Evolutionary conservation across 2,113 vertebrate species (phyloP).

Genomic region (Ahaetulla prasina): DNA sequence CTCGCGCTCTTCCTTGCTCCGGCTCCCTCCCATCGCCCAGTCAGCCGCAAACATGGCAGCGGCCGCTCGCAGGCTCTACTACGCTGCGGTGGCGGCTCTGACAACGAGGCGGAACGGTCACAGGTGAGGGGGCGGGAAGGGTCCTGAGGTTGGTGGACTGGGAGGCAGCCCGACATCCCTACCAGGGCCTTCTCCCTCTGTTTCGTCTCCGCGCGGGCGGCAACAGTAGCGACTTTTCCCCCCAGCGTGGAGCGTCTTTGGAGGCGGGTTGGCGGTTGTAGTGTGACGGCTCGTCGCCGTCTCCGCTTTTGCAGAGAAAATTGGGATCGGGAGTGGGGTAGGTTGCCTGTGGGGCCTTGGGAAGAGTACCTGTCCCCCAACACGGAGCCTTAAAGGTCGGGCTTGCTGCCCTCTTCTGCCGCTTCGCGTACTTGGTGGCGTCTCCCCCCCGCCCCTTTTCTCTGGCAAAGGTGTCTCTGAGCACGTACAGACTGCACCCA

Average conservation of each 20-base stretch:
- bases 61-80: constrained; percentile 2
- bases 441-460: neutral
- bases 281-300: neutral
- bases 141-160: constrained; percentile 15
- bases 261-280: neutral
- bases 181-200: neutral
- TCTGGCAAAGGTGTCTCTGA: neutral
- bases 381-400: neutral
- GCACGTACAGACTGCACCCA: neutral
- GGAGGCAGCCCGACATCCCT: neutral
- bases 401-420: too few species aligned
- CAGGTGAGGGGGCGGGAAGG: constrained; percentile 35
- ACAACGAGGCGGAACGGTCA: neutral
- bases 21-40: neutral
- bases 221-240: neutral
- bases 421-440: neutral
- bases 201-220: neutral
- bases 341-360: neutral
- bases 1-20: neutral
- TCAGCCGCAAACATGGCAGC: constrained; percentile 35
- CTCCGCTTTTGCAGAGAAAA: neutral
- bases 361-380: neutral
- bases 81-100: neutral
- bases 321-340: neutral
- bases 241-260: neutral